These are phyloP conservation scores for Hipparchia sbordonii DNA, from an alignment of 2,888 invertebrate species.

Conservation along the genomic window DNA sequence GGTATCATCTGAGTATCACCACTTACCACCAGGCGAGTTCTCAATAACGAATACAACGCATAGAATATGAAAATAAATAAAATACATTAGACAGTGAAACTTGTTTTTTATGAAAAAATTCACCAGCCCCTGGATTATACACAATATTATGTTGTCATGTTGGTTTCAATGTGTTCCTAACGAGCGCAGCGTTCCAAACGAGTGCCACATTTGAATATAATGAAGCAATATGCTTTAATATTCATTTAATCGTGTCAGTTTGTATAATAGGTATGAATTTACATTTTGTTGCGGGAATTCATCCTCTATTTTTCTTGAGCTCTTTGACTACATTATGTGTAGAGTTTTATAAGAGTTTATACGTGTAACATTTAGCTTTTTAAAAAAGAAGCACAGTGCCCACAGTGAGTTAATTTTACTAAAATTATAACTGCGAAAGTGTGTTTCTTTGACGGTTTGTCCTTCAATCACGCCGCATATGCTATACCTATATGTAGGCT, in stretches of 20 bases:
- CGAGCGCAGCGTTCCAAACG: conserved; percentile 28
- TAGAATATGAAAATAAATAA: no score
- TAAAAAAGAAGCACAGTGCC: no score
- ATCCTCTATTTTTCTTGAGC: conserved; percentile 10
- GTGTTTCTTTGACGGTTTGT: no score
- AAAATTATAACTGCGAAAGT: no score
- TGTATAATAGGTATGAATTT: conserved; percentile 24
- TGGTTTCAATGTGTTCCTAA: conserved; percentile 26
- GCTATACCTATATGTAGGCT: no score
- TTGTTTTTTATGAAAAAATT: not conserved
- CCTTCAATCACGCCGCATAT: no score
- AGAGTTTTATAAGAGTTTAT: not conserved
- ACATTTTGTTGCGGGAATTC: conserved; percentile 19
- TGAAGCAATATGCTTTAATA: conserved; percentile 42
- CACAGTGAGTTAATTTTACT: no score
- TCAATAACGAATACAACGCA: no score
- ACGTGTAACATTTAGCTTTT: no score
- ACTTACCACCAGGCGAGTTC: no score
- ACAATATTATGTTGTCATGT: not conserved
- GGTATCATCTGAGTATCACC: no score
- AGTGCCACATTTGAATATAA: conserved; percentile 41
- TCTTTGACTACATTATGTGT: conserved; percentile 2
- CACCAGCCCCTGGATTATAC: not conserved
- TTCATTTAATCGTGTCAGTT: conserved; percentile 38
- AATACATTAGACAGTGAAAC: not conserved